Percentiles rank a stretch among this genome's conserved stretches.
phyloP scores from a whole-genome alignment of 2,888 invertebrate genomes.

The Dromius quadrimaculatus region DNA sequence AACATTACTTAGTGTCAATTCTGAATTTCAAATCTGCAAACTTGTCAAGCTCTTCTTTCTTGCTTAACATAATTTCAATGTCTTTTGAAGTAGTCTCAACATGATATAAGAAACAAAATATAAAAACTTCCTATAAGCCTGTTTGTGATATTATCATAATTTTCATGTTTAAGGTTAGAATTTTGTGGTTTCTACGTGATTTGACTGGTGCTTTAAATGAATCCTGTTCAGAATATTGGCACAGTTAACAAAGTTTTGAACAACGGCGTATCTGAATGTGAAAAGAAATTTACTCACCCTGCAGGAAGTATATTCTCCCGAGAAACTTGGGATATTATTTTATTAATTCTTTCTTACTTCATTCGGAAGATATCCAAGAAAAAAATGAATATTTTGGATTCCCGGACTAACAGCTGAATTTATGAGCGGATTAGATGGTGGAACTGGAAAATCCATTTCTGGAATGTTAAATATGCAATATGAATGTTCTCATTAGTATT shows the following conservation, averaged over 20 bases:
- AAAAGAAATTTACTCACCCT: slow-evolving; percentile 3
- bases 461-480: slow-evolving; percentile 37
- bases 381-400: slow-evolving; percentile 34
- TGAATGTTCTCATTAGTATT: slow-evolving; percentile 27
- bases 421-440: slow-evolving; percentile 24
- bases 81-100: no score
- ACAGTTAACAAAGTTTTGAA: slow-evolving; percentile 36
- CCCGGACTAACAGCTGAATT: slow-evolving; percentile 40
- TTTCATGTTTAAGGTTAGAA: no score
- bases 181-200: no score
- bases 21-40: no score
- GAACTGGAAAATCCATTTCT: slow-evolving; percentile 26
- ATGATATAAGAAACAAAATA: no score
- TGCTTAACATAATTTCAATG: no score
- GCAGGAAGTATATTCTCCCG: background rate
- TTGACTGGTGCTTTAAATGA: no score
- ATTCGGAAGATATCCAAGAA: slow-evolving; percentile 33
- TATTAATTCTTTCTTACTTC: slow-evolving; percentile 43
- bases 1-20: no score
- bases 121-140: no score
- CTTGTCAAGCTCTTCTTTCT: no score
- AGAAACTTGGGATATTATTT: slow-evolving; percentile 33
- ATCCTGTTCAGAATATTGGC: slow-evolving; percentile 28
- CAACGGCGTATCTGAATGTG: slow-evolving; percentile 27
- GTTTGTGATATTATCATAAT: no score